These are phyloP conservation scores for Procambarus virginalis DNA, from an alignment of 1,140 invertebrate species.

Conservation along the genomic window DNA sequence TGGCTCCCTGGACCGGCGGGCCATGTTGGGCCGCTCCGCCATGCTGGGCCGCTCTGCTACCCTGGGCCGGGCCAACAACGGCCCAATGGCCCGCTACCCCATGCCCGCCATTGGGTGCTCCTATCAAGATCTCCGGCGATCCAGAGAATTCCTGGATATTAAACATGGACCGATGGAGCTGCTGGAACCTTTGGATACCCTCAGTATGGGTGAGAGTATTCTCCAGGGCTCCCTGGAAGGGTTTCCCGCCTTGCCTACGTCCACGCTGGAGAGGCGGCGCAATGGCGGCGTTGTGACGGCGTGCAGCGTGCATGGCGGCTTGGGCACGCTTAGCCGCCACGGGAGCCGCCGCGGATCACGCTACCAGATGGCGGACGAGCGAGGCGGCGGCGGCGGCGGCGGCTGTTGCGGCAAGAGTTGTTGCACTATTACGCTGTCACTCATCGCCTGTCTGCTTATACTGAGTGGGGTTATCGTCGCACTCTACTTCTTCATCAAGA, in stretches of 20 bases:
- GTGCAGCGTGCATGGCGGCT: slow-evolving; percentile 57
- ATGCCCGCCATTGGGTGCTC: slow-evolving; percentile 39
- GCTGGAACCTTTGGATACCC: slow-evolving; percentile 49
- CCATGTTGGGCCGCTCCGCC: slow-evolving; percentile 1
- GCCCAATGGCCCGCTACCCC: slow-evolving; percentile 43
- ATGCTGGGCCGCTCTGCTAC: slow-evolving; percentile 56
- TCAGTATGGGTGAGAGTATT: slow-evolving; percentile 24
- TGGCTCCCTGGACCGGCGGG: slow-evolving; percentile 56
- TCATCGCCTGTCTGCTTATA: slow-evolving; percentile 67
- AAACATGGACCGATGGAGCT: slow-evolving; percentile 50
- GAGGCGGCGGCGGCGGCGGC: background rate
- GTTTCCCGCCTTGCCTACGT: slow-evolving; percentile 37
- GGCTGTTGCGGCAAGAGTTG: slow-evolving; percentile 61
- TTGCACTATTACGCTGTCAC: slow-evolving; percentile 65
- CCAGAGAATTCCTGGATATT: slow-evolving; percentile 49
- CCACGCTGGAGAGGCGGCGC: slow-evolving; percentile 58
- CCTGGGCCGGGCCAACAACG: slow-evolving; percentile 45
- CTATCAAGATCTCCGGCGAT: slow-evolving; percentile 59
- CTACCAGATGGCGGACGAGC: slow-evolving; percentile 54
- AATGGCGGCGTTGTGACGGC: slow-evolving; percentile 55
- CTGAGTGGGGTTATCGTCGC: slow-evolving; percentile 78
- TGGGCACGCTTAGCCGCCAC: slow-evolving; percentile 19
- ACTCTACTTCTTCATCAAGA: slow-evolving; percentile 79
- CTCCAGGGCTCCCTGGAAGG: slow-evolving; percentile 36
- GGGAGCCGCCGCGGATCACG: slow-evolving; percentile 42